Evolutionary conservation across 2,113 vertebrate genomes (phyloP).

Genomic region (Crypturellus undulatus): DNA sequence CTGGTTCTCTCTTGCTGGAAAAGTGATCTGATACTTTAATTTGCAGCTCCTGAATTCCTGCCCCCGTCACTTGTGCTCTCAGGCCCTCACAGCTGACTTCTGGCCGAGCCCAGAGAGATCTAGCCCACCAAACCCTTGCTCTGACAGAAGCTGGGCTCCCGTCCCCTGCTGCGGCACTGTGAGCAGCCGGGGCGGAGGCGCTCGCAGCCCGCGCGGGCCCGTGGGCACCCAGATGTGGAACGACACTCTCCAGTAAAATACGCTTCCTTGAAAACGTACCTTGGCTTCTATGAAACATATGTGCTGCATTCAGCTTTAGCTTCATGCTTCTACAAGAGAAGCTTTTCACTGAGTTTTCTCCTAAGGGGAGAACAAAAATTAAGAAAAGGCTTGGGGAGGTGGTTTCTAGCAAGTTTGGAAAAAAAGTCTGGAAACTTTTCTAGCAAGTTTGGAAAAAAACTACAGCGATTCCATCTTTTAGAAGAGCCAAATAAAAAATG

Average conservation of each 20-base stretch:
- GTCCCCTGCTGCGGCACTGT: too few relatives aligned
- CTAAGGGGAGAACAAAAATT: too few relatives aligned
- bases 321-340: not conserved
- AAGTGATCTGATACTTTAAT: not conserved
- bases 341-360: not conserved
- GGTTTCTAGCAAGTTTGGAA: not conserved
- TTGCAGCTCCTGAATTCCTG: not conserved
- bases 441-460: not conserved
- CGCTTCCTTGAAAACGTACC: not conserved
- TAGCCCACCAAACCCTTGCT: not conserved
- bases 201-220: too few relatives aligned
- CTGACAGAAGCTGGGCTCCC: not conserved
- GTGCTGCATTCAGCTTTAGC: not conserved
- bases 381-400: not conserved
- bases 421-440: too few relatives aligned
- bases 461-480: not conserved
- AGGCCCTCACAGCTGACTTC: not conserved
- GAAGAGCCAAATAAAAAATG: not conserved
- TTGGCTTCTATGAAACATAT: not conserved
- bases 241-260: fast-evolving
- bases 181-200: too few relatives aligned
- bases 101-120: not conserved
- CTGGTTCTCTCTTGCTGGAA: not conserved
- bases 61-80: not conserved
- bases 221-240: not conserved